A percentile compares a stretch with the other conserved stretches of the same genome.
Evolutionary conservation across 2,113 vertebrate species (phyloP).

Genomic region (Progne subis): DNA sequence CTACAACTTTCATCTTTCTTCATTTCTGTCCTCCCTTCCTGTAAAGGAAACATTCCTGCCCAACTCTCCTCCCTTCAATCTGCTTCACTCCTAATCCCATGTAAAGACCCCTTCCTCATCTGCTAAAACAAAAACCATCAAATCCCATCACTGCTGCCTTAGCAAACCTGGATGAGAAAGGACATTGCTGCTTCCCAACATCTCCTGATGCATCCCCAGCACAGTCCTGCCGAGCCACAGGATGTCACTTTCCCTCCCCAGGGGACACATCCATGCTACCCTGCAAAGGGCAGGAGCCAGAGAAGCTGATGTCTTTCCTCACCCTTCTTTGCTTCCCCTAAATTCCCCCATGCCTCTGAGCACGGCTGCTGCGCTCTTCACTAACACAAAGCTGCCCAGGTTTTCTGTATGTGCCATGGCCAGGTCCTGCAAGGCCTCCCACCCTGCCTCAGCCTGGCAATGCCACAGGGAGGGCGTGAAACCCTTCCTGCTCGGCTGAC

Average conservation of each 20-base stretch:
- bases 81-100: neutral
- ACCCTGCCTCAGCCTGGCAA: neutral
- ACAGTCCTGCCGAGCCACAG: neutral
- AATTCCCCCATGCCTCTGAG: neutral
- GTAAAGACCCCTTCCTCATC: neutral
- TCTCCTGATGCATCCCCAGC: rapidly evolving
- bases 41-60: neutral
- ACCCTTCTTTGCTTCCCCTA: neutral
- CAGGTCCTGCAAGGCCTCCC: neutral
- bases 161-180: neutral
- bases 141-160: rapidly evolving
- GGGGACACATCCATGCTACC: rapidly evolving
- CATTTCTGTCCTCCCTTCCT: neutral
- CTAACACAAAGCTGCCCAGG: neutral
- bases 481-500: neutral
- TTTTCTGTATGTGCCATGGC: rapidly evolving
- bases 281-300: neutral
- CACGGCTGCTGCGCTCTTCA: neutral
- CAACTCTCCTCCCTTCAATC: neutral
- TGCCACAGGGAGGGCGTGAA: neutral
- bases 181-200: rapidly evolving
- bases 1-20: neutral
- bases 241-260: rapidly evolving
- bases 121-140: neutral
- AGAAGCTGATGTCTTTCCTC: neutral